Evolutionary conservation across 2,888 invertebrate genomes (phyloP), one percentile per base, ranked within the genome.

Genomic region (Stenoptilia bipunctidactyla): DNA sequence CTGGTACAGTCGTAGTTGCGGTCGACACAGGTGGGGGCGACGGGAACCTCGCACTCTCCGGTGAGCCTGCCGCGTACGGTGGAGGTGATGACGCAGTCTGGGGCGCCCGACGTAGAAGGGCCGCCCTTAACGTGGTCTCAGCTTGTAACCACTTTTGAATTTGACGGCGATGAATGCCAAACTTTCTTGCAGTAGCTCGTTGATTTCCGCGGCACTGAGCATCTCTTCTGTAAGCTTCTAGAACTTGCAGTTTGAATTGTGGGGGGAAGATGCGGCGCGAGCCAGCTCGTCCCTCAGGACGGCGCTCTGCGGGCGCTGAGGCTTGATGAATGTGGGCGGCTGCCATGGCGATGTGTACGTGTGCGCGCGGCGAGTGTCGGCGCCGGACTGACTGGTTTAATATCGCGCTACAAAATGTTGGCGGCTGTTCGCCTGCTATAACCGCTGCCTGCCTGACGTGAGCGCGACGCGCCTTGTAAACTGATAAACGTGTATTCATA

Each of bases 121-220:
- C 90, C 45, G 90, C 92, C 56, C 93, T 87, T 48, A 94, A 76
- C 65, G 90, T 90, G 45, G 89, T 88, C 71, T 94, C 94, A 58
- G 91, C 92, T 75, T 94, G 94, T 50, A 95, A 80, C 94, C 94
- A 95, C 85, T 95, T 94, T 75, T 95, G 94, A 53, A 95, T 94
- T 73, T 95, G 94, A 43, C 94, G 87, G 42, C 94, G 87, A 69
- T 95, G 94, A 49, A 95, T 94, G 43, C 93, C 92, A 72, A 94
- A 95, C 74, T 95, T 95, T 59, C 94, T 88, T 45, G 94, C 94
- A 13, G 94, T 95, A 2, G 94, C 94, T 39, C 94, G 87, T 69
- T 94, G 94, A 72, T 94, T 95, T 38, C 94, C 94, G 58, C 93
- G 91, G 73, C 94, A 94, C 67, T 94, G 94, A 34, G 90, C 87